Conservation (phyloP, 2,797 vertebrate species). For the Siniperca undulata region DNA sequence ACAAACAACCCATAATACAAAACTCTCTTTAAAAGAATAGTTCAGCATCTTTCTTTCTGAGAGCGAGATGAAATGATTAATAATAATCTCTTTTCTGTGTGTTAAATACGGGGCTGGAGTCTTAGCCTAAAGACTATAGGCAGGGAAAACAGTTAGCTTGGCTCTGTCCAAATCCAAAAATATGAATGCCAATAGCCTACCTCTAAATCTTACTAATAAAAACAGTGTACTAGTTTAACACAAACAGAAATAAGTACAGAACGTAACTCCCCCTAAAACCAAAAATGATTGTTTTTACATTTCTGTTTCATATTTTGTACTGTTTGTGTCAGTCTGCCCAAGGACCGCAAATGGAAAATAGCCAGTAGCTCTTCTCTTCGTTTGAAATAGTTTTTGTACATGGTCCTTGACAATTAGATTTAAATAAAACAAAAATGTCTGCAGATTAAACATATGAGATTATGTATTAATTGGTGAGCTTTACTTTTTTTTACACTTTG, state of each 20-base stretch:
- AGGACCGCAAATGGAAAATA: background rate
- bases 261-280: background rate
- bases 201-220: background rate
- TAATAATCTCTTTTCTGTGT: background rate
- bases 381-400: background rate
- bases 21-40: background rate
- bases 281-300: background rate
- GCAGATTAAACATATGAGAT: background rate
- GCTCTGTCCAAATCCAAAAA: background rate
- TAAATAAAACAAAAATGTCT: background rate
- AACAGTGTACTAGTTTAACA: background rate
- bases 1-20: background rate
- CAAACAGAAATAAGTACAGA: background rate
- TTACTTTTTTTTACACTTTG: background rate
- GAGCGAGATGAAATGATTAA: background rate
- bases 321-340: background rate
- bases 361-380: background rate
- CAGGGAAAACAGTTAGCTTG: too few relatives aligned
- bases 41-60: background rate
- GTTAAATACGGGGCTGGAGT: too few relatives aligned
- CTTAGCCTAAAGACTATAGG: background rate
- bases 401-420: background rate
- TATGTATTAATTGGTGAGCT: too few relatives aligned
- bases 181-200: too few relatives aligned
- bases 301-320: background rate